Conservation (phyloP, 2,797 vertebrate genomes). For the Linurgus olivaceus region DNA sequence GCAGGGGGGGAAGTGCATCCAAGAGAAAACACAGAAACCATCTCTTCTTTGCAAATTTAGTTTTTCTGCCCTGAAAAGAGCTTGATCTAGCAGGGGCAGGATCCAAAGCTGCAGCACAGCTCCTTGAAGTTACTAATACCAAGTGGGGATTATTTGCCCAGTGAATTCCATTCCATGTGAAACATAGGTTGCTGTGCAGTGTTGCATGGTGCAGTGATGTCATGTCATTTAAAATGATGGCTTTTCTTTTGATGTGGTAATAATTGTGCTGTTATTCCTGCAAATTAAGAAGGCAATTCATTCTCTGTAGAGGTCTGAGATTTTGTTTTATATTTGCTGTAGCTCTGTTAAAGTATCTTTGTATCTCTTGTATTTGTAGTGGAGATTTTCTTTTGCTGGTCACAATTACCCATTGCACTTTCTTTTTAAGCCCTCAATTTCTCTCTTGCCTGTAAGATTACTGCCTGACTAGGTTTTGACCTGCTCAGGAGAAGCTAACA, state of each 20-base stretch:
- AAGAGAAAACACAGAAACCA: neutral
- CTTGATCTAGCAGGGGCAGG: neutral
- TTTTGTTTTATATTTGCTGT: slow-evolving; percentile 12
- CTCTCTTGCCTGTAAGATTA: neutral
- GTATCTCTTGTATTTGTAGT: neutral
- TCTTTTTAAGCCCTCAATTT: slow-evolving; percentile 19
- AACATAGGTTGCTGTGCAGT: slow-evolving; percentile 12
- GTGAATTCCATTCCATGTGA: neutral
- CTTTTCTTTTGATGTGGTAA: slow-evolving; percentile 45
- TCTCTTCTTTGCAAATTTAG: neutral
- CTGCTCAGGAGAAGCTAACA: neutral
- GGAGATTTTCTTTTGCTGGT: slow-evolving; percentile 37
- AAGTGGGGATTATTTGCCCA: slow-evolving; percentile 18
- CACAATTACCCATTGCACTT: slow-evolving; percentile 46
- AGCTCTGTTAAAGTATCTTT: slow-evolving; percentile 2
- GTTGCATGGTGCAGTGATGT: slow-evolving; percentile 23
- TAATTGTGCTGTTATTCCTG: slow-evolving; percentile 31
- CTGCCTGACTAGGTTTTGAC: slow-evolving; percentile 32
- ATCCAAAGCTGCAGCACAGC: neutral
- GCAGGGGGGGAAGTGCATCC: neutral
- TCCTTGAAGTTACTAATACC: slow-evolving; percentile 21
- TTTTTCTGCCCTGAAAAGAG: neutral
- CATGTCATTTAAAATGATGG: slow-evolving; percentile 28
- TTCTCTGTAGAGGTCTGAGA: slow-evolving; percentile 1
- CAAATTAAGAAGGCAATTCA: slow-evolving; percentile 20